Conservation (phyloP, 2,888 invertebrate genomes). For the Plutella xylostella region DNA sequence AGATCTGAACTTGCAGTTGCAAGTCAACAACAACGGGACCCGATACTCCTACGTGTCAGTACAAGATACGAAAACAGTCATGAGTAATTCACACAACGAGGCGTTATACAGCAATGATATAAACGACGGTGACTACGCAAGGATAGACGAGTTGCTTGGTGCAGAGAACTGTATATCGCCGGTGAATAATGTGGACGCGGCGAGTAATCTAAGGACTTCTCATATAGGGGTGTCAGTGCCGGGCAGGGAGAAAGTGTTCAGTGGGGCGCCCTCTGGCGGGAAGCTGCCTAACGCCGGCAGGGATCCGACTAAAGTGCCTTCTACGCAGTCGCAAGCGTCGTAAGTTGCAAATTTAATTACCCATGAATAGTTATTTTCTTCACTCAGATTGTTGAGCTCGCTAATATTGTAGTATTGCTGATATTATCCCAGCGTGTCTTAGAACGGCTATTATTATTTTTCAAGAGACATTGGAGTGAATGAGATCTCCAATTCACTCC, state of each 20-base stretch:
- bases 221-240: slow-evolving; percentile 43
- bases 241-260: slow-evolving; percentile 41
- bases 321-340: slow-evolving; percentile 38
- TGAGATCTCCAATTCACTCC: too few species aligned
- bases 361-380: not conserved
- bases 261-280: slow-evolving; percentile 54
- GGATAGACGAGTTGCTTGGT: slow-evolving; percentile 55
- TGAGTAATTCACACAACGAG: slow-evolving; percentile 62
- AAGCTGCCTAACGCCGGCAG: slow-evolving; percentile 43
- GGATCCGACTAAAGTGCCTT: slow-evolving; percentile 49
- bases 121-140: slow-evolving; percentile 55
- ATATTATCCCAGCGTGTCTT: too few species aligned
- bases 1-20: slow-evolving; percentile 55
- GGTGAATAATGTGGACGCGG: slow-evolving; percentile 33
- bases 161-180: slow-evolving; percentile 59
- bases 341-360: slow-evolving; percentile 29
- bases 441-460: too few species aligned
- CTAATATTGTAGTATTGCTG: too few species aligned
- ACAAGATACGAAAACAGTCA: slow-evolving; percentile 55
- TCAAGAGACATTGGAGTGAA: too few species aligned
- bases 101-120: slow-evolving; percentile 54
- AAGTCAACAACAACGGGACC: slow-evolving; percentile 62
- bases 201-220: slow-evolving; percentile 49
- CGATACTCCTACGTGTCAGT: slow-evolving; percentile 60
- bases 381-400: too few species aligned